Conservation (phyloP, 1,140 invertebrate genomes). For the Neoseiulus cucumeris region DNA sequence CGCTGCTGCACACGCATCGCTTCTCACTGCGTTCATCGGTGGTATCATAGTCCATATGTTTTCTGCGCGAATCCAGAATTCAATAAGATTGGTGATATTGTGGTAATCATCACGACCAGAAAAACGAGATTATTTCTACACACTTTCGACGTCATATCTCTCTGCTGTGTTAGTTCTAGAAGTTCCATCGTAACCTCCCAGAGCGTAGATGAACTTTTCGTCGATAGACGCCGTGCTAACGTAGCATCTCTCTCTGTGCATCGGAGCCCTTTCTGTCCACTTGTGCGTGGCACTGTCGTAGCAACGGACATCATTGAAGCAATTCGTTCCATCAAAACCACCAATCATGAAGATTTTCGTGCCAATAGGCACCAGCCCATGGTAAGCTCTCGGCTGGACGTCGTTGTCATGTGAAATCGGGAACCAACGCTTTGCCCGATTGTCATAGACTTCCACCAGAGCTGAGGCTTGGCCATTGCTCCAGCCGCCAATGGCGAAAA, state of each 20-base stretch:
- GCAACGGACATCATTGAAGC: slow-evolving; percentile 43
- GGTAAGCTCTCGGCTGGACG: slow-evolving; percentile 38
- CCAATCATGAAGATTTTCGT: slow-evolving; percentile 53
- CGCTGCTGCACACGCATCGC: slow-evolving; percentile 24
- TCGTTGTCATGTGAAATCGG: neutral
- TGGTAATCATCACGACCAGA: neutral
- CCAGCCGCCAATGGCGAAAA: slow-evolving; percentile 2
- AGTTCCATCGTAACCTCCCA: slow-evolving; percentile 35
- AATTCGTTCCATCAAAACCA: slow-evolving; percentile 47
- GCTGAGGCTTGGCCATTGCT: neutral
- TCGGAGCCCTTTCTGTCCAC: slow-evolving; percentile 46
- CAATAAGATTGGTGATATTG: neutral
- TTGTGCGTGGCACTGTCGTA: slow-evolving; percentile 40
- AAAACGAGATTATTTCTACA: neutral
- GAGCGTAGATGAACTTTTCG: slow-evolving; percentile 27
- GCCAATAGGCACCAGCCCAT: slow-evolving; percentile 44
- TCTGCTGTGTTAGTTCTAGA: slow-evolving; percentile 31
- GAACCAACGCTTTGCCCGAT: slow-evolving; percentile 22
- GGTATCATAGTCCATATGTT: slow-evolving; percentile 27
- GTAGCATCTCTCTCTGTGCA: slow-evolving; percentile 47
- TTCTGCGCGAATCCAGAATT: slow-evolving; percentile 16
- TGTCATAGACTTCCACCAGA: neutral
- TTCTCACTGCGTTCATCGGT: slow-evolving; percentile 24
- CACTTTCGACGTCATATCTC: slow-evolving; percentile 22
- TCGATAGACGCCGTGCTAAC: slow-evolving; percentile 46